phyloP scores from a whole-genome alignment of 2,113 vertebrate species.

The Odocoileus hemionus region DNA sequence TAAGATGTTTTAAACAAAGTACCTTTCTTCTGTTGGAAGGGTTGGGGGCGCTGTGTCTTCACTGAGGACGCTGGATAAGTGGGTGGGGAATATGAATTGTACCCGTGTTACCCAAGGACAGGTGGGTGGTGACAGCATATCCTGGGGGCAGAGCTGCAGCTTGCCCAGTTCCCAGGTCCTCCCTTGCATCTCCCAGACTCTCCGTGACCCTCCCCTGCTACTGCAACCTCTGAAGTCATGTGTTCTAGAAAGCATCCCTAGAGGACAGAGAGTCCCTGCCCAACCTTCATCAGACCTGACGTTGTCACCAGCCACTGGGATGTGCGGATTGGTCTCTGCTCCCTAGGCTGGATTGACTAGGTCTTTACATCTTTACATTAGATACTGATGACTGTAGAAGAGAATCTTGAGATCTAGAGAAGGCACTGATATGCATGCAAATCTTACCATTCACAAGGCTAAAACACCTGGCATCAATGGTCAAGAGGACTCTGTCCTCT shows the following conservation, averaged over 20 bases:
- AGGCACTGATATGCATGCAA: background rate
- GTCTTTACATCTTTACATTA: background rate
- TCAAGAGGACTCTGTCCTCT: background rate
- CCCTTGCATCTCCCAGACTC: too few relatives aligned
- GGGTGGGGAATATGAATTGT: too few relatives aligned
- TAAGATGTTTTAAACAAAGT: background rate
- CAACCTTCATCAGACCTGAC: background rate
- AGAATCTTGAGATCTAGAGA: background rate
- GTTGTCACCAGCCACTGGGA: background rate
- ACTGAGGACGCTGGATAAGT: background rate
- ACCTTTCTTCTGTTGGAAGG: background rate
- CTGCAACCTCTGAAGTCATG: background rate
- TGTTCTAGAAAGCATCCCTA: background rate
- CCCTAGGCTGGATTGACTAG: background rate
- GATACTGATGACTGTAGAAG: background rate
- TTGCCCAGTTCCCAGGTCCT: background rate
- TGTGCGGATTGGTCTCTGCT: background rate
- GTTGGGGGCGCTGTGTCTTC: background rate
- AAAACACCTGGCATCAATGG: background rate
- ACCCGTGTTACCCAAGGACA: background rate
- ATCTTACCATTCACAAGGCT: background rate
- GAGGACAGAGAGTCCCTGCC: background rate
- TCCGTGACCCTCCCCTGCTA: background rate
- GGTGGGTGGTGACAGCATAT: accelerated
- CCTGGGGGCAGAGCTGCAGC: accelerated